These are phyloP conservation scores for Pandemis cinnamomeana DNA, from an alignment of 2,888 invertebrate species.

Conservation along the genomic window DNA sequence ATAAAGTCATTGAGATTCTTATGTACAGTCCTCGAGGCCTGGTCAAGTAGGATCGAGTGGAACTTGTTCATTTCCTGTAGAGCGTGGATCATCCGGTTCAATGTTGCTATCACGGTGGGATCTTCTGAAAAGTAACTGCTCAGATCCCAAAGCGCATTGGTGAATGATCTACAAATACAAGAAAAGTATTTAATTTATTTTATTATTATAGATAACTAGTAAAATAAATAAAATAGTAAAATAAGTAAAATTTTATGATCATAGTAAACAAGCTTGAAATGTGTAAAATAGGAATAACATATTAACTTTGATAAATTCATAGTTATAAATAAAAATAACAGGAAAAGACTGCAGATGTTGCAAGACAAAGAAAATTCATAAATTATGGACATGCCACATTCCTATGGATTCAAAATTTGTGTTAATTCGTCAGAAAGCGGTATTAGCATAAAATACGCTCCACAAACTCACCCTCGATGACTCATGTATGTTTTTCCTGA, in stretches of 20 bases:
- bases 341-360: not conserved
- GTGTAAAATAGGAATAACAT: not conserved
- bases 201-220: not conserved
- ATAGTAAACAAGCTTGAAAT: not conserved
- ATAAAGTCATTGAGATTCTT: constrained; percentile 96
- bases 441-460: constrained; percentile 38
- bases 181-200: not conserved
- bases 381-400: constrained; percentile 1
- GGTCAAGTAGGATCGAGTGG: constrained; percentile 95
- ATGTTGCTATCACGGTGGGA: constrained; percentile 90
- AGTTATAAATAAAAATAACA: not conserved
- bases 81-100: constrained; percentile 86
- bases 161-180: constrained; percentile 78
- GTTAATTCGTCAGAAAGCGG: constrained; percentile 2
- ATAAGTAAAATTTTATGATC: not conserved
- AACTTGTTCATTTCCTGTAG: constrained; percentile 97
- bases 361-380: constrained; percentile 27
- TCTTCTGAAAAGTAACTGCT: constrained; percentile 95
- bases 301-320: not conserved
- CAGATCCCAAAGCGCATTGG: constrained; percentile 95
- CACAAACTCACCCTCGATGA: constrained; percentile 91
- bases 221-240: not conserved
- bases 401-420: constrained; percentile 15
- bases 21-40: constrained; percentile 94
- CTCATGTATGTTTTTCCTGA: constrained; percentile 96